These are phyloP conservation scores for Melanostoma mellinum DNA, from an alignment of 2,888 invertebrate genomes.

Conservation along the genomic window DNA sequence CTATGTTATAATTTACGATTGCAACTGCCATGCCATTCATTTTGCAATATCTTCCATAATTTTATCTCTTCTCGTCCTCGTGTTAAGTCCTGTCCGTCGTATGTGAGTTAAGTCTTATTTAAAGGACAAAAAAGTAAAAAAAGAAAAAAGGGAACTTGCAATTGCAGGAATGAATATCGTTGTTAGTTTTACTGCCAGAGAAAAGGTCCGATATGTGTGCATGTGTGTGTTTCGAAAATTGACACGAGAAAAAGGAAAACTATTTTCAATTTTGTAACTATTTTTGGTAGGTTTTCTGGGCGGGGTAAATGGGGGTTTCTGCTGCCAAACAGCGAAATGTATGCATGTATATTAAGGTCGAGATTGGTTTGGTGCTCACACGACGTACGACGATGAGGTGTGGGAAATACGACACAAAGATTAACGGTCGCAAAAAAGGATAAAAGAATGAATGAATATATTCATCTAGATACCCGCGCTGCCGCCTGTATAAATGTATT, in stretches of 20 bases:
- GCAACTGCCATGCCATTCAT: slow-evolving; percentile 65
- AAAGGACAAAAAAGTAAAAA: neutral
- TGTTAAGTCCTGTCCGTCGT: slow-evolving; percentile 31
- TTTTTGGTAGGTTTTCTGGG: slow-evolving; percentile 24
- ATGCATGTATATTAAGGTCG: slow-evolving; percentile 63
- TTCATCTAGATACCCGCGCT: slow-evolving; percentile 44
- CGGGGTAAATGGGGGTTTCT: neutral
- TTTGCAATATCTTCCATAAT: slow-evolving; percentile 70
- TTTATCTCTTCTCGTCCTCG: slow-evolving; percentile 34
- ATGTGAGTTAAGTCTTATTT: slow-evolving; percentile 56
- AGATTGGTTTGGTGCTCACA: slow-evolving; percentile 53
- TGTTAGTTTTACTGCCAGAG: slow-evolving; percentile 19
- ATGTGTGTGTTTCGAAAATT: slow-evolving; percentile 56
- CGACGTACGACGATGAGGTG: slow-evolving; percentile 3
- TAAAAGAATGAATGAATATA: slow-evolving; percentile 61
- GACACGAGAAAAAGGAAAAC: slow-evolving; percentile 50
- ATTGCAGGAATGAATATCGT: slow-evolving; percentile 59
- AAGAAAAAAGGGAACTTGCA: neutral
- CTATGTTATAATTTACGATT: slow-evolving; percentile 66
- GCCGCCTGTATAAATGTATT: slow-evolving; percentile 54
- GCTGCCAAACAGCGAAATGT: neutral
- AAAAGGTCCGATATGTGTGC: slow-evolving; percentile 41
- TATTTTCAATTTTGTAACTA: slow-evolving; percentile 69
- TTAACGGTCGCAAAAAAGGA: slow-evolving; percentile 53
- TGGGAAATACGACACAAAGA: slow-evolving; percentile 58